A percentile compares a stretch with the other conserved stretches of the same genome.
phyloP scores from a whole-genome alignment of 2,888 invertebrate genomes.

The Sminthurinus aureus region DNA sequence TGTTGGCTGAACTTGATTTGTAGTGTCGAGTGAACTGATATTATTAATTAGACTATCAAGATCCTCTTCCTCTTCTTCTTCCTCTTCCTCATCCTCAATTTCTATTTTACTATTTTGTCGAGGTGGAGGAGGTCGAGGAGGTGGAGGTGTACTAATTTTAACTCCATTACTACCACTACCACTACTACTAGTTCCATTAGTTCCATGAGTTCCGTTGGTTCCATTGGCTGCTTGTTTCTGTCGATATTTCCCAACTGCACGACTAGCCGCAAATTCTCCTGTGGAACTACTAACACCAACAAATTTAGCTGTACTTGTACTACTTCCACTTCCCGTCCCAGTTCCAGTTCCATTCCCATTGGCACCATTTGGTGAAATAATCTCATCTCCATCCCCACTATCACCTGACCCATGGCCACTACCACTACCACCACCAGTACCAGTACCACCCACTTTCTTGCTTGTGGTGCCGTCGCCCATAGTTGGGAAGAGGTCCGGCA shows the following conservation, averaged over 20 bases:
- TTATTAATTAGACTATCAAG: slow-evolving; percentile 14
- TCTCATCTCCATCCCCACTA: slow-evolving; percentile 54
- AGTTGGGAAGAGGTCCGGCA: slow-evolving; percentile 73
- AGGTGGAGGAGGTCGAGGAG: slow-evolving; percentile 56
- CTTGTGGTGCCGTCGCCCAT: slow-evolving; percentile 77
- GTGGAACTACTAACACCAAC: slow-evolving; percentile 65
- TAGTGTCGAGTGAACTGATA: no score
- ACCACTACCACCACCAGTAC: no score
- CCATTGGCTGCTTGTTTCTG: slow-evolving; percentile 63
- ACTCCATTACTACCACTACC: not conserved
- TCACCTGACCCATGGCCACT: slow-evolving; percentile 62
- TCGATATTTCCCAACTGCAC: slow-evolving; percentile 81
- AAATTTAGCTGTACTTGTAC: not conserved
- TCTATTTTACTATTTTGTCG: slow-evolving; percentile 30
- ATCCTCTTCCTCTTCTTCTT: slow-evolving; percentile 10
- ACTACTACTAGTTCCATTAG: slow-evolving; percentile 10
- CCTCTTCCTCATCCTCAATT: not conserved
- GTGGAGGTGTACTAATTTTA: slow-evolving; percentile 49
- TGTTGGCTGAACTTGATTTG: no score
- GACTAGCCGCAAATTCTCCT: slow-evolving; percentile 84
- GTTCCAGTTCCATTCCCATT: not conserved
- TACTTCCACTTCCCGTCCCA: not conserved
- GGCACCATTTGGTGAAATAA: slow-evolving; percentile 48
- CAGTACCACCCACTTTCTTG: slow-evolving; percentile 68
- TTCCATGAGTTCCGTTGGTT: not conserved